phyloP scores from a whole-genome alignment of 35 echinoderm and acorn worm species.

The Chiridota heheva region DNA sequence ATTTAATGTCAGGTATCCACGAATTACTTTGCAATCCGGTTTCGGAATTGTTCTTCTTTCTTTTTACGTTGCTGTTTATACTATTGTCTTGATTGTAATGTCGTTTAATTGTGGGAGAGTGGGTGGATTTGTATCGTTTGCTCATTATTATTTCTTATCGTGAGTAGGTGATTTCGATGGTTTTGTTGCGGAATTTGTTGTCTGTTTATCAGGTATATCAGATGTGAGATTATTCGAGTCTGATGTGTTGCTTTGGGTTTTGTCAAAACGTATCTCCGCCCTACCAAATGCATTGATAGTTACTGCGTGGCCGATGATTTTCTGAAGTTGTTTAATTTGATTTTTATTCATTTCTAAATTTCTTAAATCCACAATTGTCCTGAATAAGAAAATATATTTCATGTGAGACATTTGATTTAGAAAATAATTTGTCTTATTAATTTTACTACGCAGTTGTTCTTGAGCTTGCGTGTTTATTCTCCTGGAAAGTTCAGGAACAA shows the following conservation, averaged over 20 bases:
- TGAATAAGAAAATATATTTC: slow-evolving; percentile 9
- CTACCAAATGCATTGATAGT: too few species aligned
- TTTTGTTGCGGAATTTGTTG: too few species aligned
- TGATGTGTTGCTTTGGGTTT: too few species aligned
- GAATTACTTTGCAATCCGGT: too few species aligned
- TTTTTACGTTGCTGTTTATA: too few species aligned
- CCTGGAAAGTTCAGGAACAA: background rate
- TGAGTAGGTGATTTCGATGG: too few species aligned
- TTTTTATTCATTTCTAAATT: background rate
- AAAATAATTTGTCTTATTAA: background rate
- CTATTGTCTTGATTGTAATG: too few species aligned
- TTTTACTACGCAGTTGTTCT: background rate
- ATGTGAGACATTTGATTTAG: slow-evolving; percentile 9
- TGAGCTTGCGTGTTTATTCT: background rate
- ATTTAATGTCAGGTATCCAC: background rate
- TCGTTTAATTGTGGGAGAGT: too few species aligned
- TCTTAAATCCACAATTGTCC: background rate
- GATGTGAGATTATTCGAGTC: too few species aligned
- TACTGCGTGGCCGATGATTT: background rate
- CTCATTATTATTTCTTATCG: background rate
- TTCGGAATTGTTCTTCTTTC: too few species aligned
- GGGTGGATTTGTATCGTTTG: background rate
- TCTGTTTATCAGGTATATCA: too few species aligned
- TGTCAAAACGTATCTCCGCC: too few species aligned
- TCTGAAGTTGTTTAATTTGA: background rate